Percentiles rank a stretch among this genome's conserved stretches.
These are phyloP conservation scores for Tympanuchus pallidicinctus DNA, from an alignment of 2,113 vertebrate species.

Conservation along the genomic window DNA sequence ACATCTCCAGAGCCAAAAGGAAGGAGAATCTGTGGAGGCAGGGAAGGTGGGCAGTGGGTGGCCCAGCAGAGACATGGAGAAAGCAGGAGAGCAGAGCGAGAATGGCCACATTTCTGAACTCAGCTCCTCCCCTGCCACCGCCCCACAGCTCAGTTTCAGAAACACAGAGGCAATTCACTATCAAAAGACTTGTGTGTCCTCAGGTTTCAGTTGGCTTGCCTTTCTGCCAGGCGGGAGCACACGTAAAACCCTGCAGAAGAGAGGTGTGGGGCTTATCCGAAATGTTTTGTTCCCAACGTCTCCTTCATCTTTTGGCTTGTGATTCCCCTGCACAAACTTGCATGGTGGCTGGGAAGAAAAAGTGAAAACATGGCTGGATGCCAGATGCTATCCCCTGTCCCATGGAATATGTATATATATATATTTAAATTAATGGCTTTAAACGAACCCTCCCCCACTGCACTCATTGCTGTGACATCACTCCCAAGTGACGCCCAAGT, in stretches of 20 bases:
- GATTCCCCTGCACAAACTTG: background rate
- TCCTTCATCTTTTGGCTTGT: background rate
- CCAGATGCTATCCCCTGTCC: background rate
- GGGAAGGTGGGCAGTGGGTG: background rate
- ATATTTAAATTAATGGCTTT: background rate
- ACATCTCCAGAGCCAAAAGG: background rate
- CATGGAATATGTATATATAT: background rate
- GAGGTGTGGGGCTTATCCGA: background rate
- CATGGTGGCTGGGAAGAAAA: background rate
- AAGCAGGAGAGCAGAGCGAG: slow-evolving; percentile 24
- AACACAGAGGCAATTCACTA: slow-evolving; percentile 15
- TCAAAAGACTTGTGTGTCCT: slow-evolving; percentile 4
- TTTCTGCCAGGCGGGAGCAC: background rate
- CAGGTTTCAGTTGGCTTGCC: background rate
- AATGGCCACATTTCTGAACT: slow-evolving; percentile 51
- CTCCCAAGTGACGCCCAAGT: slow-evolving; percentile 33
- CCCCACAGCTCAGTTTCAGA: slow-evolving; percentile 24
- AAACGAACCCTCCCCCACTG: background rate
- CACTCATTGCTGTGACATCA: slow-evolving; percentile 22
- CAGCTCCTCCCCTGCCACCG: slow-evolving; percentile 12
- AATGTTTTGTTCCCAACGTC: background rate
- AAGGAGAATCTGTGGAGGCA: background rate
- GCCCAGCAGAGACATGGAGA: background rate
- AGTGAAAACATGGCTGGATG: background rate
- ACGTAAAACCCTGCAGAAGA: background rate